These are phyloP conservation scores for Gryllus bimaculatus DNA, from an alignment of 1,140 invertebrate genomes.

Conservation along the genomic window DNA sequence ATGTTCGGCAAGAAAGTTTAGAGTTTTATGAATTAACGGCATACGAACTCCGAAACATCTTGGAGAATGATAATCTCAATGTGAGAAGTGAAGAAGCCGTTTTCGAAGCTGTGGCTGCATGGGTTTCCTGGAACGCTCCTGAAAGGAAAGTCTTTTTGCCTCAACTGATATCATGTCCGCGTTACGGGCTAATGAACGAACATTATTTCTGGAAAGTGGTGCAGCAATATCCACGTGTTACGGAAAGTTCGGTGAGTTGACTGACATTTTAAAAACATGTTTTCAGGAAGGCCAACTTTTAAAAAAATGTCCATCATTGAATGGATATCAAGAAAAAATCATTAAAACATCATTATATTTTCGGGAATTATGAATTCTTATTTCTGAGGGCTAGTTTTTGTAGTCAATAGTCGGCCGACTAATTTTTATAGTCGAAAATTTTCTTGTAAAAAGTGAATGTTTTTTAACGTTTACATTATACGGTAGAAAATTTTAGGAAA, in stretches of 20 bases:
- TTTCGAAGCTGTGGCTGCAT: constrained; percentile 53
- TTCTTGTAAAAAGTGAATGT: neutral
- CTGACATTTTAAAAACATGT: neutral
- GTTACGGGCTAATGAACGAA: constrained; percentile 55
- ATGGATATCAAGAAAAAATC: too few relatives aligned
- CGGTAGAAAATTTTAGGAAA: neutral
- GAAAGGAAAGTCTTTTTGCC: constrained; percentile 42
- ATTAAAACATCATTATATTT: too few relatives aligned
- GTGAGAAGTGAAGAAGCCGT: constrained; percentile 57
- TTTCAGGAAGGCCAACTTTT: too few relatives aligned
- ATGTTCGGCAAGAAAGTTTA: constrained; percentile 28
- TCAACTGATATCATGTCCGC: constrained; percentile 48
- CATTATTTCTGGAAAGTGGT: constrained; percentile 53
- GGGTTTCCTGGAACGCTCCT: constrained; percentile 45
- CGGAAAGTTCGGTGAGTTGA: neutral
- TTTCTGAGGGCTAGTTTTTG: too few relatives aligned
- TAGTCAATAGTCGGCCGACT: too few relatives aligned
- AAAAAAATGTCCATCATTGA: too few relatives aligned
- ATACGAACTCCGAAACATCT: constrained; percentile 44
- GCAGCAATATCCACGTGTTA: constrained; percentile 28
- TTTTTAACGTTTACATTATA: neutral
- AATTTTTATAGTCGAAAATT: too few relatives aligned
- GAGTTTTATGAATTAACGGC: constrained; percentile 43
- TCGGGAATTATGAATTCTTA: too few relatives aligned
- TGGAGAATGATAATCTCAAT: constrained; percentile 58